Conservation (phyloP, 2,113 vertebrate species). For the Asarcornis scutulata region DNA sequence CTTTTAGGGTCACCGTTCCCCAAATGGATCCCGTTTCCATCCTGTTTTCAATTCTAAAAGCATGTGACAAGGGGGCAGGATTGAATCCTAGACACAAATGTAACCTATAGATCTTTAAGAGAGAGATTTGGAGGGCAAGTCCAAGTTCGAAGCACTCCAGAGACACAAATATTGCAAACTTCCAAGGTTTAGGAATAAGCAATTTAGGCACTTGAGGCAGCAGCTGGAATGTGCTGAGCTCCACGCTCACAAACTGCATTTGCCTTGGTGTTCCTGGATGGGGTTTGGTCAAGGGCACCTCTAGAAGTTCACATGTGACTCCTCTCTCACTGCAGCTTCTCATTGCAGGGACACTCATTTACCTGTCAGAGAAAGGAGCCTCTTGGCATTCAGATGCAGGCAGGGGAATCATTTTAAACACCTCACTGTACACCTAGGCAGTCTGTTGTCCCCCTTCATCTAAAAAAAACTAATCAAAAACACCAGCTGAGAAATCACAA, state of each 20-base stretch:
- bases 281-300: not conserved
- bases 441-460: not conserved
- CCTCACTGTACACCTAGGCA: not conserved
- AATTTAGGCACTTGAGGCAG: not conserved
- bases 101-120: not conserved
- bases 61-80: not conserved
- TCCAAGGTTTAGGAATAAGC: not conserved
- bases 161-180: fast-evolving
- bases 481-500: not conserved
- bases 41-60: not conserved
- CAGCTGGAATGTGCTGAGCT: not conserved
- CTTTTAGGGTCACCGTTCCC: not conserved
- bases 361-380: not conserved
- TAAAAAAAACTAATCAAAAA: not conserved
- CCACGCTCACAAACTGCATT: fast-evolving
- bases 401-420: not conserved
- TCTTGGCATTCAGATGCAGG: not conserved
- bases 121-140: not conserved
- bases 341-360: not conserved
- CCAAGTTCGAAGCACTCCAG: not conserved
- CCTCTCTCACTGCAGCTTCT: not conserved
- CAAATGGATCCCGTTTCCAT: not conserved
- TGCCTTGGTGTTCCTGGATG: not conserved
- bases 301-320: not conserved
- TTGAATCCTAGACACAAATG: not conserved